phyloP scores from a whole-genome alignment of 2,113 vertebrate genomes.

The Dipodomys stephensi region DNA sequence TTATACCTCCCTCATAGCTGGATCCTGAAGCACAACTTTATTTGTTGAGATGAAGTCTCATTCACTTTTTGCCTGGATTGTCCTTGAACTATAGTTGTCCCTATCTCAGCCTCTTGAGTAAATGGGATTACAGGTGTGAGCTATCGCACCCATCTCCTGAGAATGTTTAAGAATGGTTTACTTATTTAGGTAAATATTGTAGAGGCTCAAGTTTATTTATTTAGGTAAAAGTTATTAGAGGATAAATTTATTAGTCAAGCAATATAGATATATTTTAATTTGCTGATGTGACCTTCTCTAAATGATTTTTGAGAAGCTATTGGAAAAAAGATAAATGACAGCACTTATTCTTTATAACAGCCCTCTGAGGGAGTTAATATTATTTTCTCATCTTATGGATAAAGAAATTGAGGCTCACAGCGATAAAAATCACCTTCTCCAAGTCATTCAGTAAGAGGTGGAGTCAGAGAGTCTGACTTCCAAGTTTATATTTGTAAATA shows the following conservation, averaged over 20 bases:
- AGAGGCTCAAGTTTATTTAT: no score
- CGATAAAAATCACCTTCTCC: background rate
- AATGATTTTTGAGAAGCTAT: background rate
- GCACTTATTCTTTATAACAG: background rate
- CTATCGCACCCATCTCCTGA: no score
- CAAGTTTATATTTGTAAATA: background rate
- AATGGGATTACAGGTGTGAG: no score
- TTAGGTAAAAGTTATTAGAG: background rate
- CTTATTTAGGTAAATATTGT: background rate
- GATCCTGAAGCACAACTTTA: no score
- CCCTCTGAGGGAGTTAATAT: background rate
- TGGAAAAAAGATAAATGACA: background rate
- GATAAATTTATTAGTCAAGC: background rate
- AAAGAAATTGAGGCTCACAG: background rate
- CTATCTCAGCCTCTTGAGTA: no score
- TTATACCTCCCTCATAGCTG: no score
- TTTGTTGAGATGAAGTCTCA: no score
- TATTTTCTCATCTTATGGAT: background rate
- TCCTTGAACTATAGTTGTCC: no score
- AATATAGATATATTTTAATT: background rate
- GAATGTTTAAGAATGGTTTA: background rate
- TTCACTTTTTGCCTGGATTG: no score
- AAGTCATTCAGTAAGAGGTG: background rate
- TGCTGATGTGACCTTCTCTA: conserved; percentile 38
- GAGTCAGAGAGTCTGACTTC: background rate